Conservation (phyloP, 2,113 vertebrate genomes). For the Eidolon helvum region DNA sequence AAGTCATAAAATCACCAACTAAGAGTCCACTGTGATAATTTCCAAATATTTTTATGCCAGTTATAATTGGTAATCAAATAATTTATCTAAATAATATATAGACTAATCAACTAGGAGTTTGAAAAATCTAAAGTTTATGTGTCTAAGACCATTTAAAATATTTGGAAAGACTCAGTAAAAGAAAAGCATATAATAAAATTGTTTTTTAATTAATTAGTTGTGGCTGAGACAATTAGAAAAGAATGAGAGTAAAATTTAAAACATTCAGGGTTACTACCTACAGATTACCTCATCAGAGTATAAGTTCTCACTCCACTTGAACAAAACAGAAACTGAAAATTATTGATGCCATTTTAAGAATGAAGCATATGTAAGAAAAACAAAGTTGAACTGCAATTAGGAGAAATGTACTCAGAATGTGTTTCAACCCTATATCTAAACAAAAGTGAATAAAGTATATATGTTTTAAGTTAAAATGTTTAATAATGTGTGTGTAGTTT, state of each 20-base stretch:
- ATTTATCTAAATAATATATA: neutral
- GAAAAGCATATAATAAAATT: neutral
- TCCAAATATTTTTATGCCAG: neutral
- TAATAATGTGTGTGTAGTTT: neutral
- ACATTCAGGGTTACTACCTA: neutral
- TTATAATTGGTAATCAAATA: neutral
- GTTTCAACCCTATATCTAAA: neutral
- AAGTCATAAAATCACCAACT: neutral
- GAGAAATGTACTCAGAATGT: neutral
- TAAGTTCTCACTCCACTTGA: neutral
- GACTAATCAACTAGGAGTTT: neutral
- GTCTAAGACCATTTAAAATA: neutral
- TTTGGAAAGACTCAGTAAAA: neutral
- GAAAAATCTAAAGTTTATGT: neutral
- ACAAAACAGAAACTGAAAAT: neutral
- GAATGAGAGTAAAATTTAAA: neutral
- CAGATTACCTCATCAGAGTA: neutral
- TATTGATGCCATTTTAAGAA: neutral
- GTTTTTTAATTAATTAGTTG: neutral
- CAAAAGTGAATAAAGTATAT: neutral
- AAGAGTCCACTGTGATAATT: neutral
- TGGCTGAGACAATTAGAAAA: neutral
- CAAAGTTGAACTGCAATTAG: neutral
- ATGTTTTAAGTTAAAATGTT: neutral
- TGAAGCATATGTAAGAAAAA: neutral